Conservation (phyloP, 2,888 invertebrate genomes). For the Rhingia rostrata region DNA sequence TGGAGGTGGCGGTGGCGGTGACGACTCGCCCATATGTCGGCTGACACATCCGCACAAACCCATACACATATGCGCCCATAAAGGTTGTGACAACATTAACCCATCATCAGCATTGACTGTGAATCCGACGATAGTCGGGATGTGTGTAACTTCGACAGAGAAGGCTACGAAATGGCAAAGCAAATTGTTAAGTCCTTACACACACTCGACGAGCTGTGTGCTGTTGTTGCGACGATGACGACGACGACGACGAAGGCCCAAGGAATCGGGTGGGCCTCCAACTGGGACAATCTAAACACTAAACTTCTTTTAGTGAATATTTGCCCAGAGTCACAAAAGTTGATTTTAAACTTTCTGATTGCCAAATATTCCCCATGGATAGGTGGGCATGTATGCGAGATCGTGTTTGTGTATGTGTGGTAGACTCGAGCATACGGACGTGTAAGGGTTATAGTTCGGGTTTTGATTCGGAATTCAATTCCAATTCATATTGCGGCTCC, state of each 20-base stretch:
- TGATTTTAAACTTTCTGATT: constrained; percentile 65
- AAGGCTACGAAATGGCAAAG: constrained; percentile 49
- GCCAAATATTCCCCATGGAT: constrained; percentile 47
- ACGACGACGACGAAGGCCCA: background rate
- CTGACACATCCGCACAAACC: background rate
- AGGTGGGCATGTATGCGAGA: background rate
- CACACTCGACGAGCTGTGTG: constrained; percentile 28
- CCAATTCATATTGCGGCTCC: background rate
- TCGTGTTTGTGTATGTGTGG: background rate
- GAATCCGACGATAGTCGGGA: constrained; percentile 44
- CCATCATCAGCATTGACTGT: constrained; percentile 51
- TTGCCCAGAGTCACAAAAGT: constrained; percentile 58
- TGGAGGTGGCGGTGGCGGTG: constrained; percentile 5
- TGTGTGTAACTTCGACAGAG: constrained; percentile 20
- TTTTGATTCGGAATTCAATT: constrained; percentile 41
- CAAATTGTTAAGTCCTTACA: constrained; percentile 51
- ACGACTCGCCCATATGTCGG: constrained; percentile 15
- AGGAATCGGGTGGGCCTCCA: constrained; percentile 31
- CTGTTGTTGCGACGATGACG: background rate
- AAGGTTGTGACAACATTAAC: constrained; percentile 47
- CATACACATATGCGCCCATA: constrained; percentile 2
- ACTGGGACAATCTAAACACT: constrained; percentile 47
- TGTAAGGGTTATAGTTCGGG: constrained; percentile 4
- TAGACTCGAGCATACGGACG: background rate
- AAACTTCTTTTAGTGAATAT: constrained; percentile 57